Conservation (phyloP, 2,888 invertebrate genomes). For the Spicauda simplicius region DNA sequence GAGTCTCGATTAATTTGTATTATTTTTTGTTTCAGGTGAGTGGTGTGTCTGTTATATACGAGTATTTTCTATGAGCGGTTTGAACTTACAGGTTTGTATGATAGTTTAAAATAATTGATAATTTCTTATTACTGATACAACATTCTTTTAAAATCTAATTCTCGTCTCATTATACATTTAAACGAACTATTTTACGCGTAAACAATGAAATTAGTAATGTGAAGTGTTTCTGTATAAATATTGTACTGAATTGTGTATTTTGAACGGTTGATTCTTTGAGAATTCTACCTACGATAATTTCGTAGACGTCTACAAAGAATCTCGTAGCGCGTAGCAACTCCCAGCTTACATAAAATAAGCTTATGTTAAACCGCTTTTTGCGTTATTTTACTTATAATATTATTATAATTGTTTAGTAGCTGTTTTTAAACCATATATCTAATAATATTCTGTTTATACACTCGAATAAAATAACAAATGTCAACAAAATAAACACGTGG, state of each 20-base stretch:
- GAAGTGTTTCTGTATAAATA: too few species aligned
- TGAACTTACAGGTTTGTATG: conserved; percentile 19
- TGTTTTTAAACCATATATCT: background rate
- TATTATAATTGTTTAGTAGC: background rate
- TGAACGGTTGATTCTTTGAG: background rate
- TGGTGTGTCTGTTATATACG: conserved; percentile 44
- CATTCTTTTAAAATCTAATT: too few species aligned
- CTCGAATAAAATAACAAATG: too few species aligned
- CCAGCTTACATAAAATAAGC: background rate
- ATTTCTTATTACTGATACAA: too few species aligned
- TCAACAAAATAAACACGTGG: too few species aligned
- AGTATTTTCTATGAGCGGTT: background rate
- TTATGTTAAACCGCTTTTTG: background rate
- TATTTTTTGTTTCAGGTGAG: conserved; percentile 74
- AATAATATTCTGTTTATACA: too few species aligned
- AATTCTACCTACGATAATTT: background rate
- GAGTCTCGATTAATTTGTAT: conserved; percentile 46
- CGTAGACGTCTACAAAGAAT: conserved; percentile 32
- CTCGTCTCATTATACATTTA: too few species aligned
- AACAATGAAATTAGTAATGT: too few species aligned
- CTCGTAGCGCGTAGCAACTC: conserved; percentile 32
- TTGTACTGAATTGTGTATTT: background rate
- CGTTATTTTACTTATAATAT: background rate
- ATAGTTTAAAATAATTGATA: background rate
- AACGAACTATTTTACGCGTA: too few species aligned